Conservation (phyloP, 2,797 vertebrate species). For the Aldrovandia affinis region DNA sequence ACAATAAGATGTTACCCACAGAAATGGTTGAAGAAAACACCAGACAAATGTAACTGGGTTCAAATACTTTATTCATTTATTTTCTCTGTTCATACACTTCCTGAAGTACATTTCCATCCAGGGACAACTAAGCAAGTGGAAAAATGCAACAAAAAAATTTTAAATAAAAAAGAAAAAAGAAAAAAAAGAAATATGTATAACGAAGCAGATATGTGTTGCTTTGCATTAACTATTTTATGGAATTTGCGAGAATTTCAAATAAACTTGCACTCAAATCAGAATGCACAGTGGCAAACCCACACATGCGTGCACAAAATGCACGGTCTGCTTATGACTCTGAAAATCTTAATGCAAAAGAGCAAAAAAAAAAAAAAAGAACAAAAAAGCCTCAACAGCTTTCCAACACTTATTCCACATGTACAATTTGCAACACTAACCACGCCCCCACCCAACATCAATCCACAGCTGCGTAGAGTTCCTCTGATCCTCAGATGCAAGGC, state of each 20-base stretch:
- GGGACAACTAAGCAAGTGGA: slow-evolving; percentile 76
- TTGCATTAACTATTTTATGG: not conserved
- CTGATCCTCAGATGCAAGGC: slow-evolving; percentile 28
- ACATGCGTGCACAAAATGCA: slow-evolving; percentile 32
- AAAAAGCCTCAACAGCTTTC: slow-evolving; percentile 34
- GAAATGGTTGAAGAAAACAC: slow-evolving; percentile 23
- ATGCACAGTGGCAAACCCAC: slow-evolving; percentile 40
- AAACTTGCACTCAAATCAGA: slow-evolving; percentile 8
- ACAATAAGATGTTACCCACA: not conserved
- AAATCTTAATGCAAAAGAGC: slow-evolving; percentile 46
- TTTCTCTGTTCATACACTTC: slow-evolving; percentile 74
- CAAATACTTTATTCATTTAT: slow-evolving; percentile 70
- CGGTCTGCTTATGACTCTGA: slow-evolving; percentile 57
- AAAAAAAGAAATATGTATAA: slow-evolving; percentile 9
- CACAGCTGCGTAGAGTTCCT: slow-evolving; percentile 40
- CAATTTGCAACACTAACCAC: slow-evolving; percentile 49
- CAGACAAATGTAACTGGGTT: slow-evolving; percentile 50
- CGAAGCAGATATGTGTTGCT: not conserved
- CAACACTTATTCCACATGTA: slow-evolving; percentile 50
- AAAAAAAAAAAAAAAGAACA: slow-evolving; percentile 38
- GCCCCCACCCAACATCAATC: slow-evolving; percentile 31
- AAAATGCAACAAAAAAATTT: slow-evolving; percentile 75
- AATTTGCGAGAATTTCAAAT: slow-evolving; percentile 8
- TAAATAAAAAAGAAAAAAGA: slow-evolving; percentile 40
- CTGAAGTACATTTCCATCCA: slow-evolving; percentile 72